These are phyloP conservation scores for Microcebus lehilahytsara DNA, from an alignment of 2,113 vertebrate species.

Conservation along the genomic window DNA sequence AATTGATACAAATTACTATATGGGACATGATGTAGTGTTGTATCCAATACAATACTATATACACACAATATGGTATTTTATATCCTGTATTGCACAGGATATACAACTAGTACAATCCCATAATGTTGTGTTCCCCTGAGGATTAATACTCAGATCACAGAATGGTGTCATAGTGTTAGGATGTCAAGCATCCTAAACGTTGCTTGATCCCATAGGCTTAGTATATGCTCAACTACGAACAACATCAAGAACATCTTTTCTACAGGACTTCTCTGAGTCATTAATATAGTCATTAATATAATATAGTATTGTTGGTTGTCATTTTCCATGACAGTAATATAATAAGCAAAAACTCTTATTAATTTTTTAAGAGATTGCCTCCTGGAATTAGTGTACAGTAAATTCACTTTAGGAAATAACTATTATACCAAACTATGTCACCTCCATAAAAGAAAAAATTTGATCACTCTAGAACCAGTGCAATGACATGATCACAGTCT, in stretches of 20 bases:
- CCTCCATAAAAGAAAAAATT: constrained; percentile 2
- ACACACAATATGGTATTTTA: too few relatives aligned
- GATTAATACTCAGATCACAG: background rate
- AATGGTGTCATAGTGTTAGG: background rate
- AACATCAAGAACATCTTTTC: background rate
- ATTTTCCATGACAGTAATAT: background rate
- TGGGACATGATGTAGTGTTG: background rate
- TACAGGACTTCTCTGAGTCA: background rate
- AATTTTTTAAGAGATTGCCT: background rate
- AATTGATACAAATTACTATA: background rate
- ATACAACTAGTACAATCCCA: background rate
- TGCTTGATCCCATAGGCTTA: background rate
- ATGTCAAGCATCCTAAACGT: too few relatives aligned
- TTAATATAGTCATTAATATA: background rate
- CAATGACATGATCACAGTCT: background rate
- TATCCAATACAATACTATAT: too few relatives aligned
- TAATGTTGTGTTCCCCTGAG: background rate
- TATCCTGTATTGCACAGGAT: background rate
- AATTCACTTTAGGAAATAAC: constrained; percentile 26
- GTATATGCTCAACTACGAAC: background rate
- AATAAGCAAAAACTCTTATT: background rate
- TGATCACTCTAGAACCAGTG: background rate
- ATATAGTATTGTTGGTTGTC: background rate
- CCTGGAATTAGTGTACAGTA: background rate
- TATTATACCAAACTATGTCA: background rate